Percentiles rank a stretch among this genome's conserved stretches.
Conservation (phyloP, 2,113 vertebrate genomes). For the Cervus canadensis region DNA sequence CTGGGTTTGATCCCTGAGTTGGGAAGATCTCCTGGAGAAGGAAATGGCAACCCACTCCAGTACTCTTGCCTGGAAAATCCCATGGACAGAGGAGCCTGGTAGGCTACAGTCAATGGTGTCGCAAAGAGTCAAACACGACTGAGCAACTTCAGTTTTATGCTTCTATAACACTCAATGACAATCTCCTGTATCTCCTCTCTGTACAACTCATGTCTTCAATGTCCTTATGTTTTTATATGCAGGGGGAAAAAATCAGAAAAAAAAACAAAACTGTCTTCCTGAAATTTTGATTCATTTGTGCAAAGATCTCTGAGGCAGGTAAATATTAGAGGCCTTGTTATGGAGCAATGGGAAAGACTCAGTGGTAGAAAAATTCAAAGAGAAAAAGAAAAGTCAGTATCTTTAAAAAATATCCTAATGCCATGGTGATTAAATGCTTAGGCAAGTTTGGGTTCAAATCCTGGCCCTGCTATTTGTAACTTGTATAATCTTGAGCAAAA, state of each 20-base stretch:
- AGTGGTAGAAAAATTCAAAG: neutral
- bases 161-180: rapidly evolving
- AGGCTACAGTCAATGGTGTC: too few relatives aligned
- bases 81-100: too few relatives aligned
- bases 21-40: too few relatives aligned
- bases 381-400: neutral
- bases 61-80: too few relatives aligned
- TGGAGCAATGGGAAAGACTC: neutral
- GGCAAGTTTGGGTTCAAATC: neutral
- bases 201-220: neutral
- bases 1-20: too few relatives aligned
- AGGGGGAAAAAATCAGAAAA: neutral
- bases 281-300: neutral
- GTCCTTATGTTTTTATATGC: neutral
- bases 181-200: neutral
- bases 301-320: neutral
- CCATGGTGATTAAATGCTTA: neutral
- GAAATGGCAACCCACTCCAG: too few relatives aligned
- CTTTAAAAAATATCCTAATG: neutral
- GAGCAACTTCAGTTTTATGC: too few relatives aligned
- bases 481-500: neutral
- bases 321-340: neutral
- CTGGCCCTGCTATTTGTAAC: neutral
- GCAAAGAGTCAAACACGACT: too few relatives aligned
- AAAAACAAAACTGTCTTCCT: neutral